Conservation (phyloP, 2,113 vertebrate species). For the Odontophorus gujanensis region DNA sequence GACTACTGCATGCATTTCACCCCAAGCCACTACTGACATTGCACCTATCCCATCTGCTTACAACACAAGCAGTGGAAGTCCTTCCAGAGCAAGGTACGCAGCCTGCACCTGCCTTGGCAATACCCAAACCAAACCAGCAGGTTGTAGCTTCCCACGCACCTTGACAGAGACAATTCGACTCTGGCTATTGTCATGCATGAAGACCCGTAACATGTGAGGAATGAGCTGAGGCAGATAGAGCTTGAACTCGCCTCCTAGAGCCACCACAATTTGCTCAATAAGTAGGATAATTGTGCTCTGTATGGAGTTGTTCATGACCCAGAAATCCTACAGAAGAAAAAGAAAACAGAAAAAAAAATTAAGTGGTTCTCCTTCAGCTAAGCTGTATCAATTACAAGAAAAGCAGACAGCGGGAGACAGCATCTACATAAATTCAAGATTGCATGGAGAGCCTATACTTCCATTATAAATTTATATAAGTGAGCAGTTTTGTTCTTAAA, state of each 20-base stretch:
- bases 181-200: conserved; percentile 97
- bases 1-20: neutral
- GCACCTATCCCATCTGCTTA: neutral
- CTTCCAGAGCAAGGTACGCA: accelerated
- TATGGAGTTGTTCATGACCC: conserved; percentile 98
- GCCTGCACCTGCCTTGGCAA: neutral
- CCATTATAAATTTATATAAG: neutral
- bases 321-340: conserved; percentile 88
- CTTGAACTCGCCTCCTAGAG: conserved; percentile 96
- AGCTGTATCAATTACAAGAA: neutral
- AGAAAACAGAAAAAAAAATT: neutral
- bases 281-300: conserved; percentile 99
- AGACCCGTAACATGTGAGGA: conserved; percentile 96
- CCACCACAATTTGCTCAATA: conserved; percentile 97
- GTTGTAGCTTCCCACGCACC: conserved; percentile 74
- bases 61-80: neutral
- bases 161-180: conserved; percentile 94
- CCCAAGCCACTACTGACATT: neutral
- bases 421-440: neutral
- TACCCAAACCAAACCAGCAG: neutral
- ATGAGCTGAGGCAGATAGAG: conserved; percentile 98
- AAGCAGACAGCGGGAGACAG: neutral
- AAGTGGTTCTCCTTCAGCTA: neutral
- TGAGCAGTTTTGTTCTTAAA: neutral
- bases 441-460: neutral